Evolutionary conservation across 1,140 invertebrate species (phyloP).

Genomic region (Zelostemma sp.): DNA sequence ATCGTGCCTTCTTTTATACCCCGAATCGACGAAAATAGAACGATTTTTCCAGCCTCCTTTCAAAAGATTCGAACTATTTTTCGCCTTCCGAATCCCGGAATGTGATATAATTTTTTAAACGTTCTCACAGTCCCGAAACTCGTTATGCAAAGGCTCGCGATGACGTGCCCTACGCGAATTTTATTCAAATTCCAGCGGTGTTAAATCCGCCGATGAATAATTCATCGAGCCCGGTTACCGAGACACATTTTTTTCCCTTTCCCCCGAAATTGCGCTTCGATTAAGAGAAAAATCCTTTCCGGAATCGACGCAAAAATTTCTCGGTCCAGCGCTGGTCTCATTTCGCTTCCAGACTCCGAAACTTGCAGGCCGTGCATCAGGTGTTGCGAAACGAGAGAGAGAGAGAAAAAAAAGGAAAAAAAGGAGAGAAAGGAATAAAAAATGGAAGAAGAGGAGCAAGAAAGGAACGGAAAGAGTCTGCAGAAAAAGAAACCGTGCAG

Average conservation of each 20-base stretch:
- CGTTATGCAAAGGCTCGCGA: too few relatives aligned
- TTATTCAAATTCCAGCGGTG: too few relatives aligned
- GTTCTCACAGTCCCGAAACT: too few relatives aligned
- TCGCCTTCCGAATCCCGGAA: too few relatives aligned
- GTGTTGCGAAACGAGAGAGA: conserved; percentile 30
- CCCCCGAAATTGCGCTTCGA: neutral
- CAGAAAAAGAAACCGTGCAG: conserved; percentile 4
- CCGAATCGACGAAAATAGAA: neutral
- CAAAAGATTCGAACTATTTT: too few relatives aligned
- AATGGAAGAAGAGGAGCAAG: neutral
- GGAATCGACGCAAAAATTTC: neutral
- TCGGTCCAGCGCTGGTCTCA: too few relatives aligned
- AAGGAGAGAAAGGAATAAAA: neutral
- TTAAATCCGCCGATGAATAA: too few relatives aligned
- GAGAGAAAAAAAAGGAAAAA: conserved; percentile 1
- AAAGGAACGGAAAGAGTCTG: conserved; percentile 7
- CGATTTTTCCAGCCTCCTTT: too few relatives aligned
- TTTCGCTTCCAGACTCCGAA: neutral
- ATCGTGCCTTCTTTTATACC: neutral
- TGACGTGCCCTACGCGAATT: too few relatives aligned
- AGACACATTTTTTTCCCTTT: neutral
- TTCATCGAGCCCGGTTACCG: too few relatives aligned
- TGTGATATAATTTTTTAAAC: too few relatives aligned
- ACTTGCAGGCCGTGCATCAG: conserved; percentile 16
- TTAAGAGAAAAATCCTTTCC: neutral